Evolutionary conservation across 53 echinoderm and acorn worm species (phyloP).

Genomic region (Patiria pectinifera): DNA sequence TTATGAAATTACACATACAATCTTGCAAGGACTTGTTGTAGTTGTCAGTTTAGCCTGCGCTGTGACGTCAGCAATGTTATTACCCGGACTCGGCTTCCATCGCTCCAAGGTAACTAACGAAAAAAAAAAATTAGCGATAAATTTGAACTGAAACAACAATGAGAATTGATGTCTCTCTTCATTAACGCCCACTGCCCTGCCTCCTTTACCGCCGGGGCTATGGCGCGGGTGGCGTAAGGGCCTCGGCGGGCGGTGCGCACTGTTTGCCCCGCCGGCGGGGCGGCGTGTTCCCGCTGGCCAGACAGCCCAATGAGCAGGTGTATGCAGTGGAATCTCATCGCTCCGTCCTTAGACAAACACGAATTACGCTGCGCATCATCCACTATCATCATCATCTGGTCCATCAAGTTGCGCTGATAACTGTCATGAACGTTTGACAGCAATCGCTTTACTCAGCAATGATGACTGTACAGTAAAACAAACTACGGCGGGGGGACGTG

Average conservation of each 20-base stretch:
- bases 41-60: background rate
- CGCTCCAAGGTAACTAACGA: slow-evolving; percentile 36
- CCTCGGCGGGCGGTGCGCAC: slow-evolving; percentile 12
- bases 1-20: background rate
- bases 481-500: background rate
- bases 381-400: slow-evolving; percentile 35
- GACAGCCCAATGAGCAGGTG: slow-evolving; percentile 36
- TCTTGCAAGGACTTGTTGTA: background rate
- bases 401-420: slow-evolving; percentile 13
- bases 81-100: slow-evolving; percentile 8
- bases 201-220: background rate
- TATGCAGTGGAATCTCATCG: slow-evolving; percentile 20
- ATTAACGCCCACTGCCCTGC: slow-evolving; percentile 49
- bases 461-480: background rate
- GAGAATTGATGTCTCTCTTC: slow-evolving; percentile 50
- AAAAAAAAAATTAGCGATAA: slow-evolving; percentile 45
- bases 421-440: slow-evolving; percentile 50
- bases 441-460: background rate
- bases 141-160: slow-evolving; percentile 61
- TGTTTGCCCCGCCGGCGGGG: slow-evolving; percentile 5
- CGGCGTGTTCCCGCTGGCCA: background rate
- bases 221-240: background rate
- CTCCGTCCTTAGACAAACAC: slow-evolving; percentile 51
- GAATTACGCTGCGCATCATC: slow-evolving; percentile 44
- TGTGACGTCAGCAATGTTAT: slow-evolving; percentile 14